Base-by-base conservation (phyloP, 2,113 vertebrate genomes). In the Alosa alosa region DNA sequence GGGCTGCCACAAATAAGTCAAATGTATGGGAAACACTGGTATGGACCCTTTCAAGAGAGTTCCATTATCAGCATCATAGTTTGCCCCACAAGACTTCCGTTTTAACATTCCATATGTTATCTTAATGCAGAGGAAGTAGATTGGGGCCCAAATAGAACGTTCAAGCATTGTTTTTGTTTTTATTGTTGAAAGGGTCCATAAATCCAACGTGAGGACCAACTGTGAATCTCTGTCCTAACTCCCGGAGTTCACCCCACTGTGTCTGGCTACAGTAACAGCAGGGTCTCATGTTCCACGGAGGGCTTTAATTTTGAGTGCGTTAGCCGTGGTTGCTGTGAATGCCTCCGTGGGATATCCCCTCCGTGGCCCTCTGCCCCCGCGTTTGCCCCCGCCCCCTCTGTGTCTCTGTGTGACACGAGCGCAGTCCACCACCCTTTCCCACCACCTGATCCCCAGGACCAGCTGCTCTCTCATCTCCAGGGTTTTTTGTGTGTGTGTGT, bases 401-500 rank as follows among this genome's bases (percentile, higher is more conserved):
- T 36, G 10, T 36, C 72, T 36, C 11, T 36, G 13, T 36, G 20
- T 60, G 64, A 72, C 64, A 72, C 8, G 25, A 36, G 25, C 9
- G 36, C 64, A 2, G 64, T 31, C 64, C 64, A 72, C n/a, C 36
- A 25, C n/a, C 72, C 25, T 78, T 78, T 36, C 72, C 72, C 72
- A 78, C 72, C 72, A 78, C 72, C 72, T 78, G 72, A 78, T 78
- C 72, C 72, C 15, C 13, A 11, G 6, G 3, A 11, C 31, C 72
- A 78, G 72, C 72, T 78, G 72, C 72, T 78, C 25, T 78, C 72
- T 68, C 64, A 72, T 81, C n/a, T 68, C 6, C 25, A 41, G 15
- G 72, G 84, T 83, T 50, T 89, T 78, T 78, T 86, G 41, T 84
- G 39, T 85, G 72, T 84, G 39, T 45, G 13, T 85, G 49, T 84